Evolutionary conservation across 2,113 vertebrate species (phyloP).

Genomic region (Equus quagga): DNA sequence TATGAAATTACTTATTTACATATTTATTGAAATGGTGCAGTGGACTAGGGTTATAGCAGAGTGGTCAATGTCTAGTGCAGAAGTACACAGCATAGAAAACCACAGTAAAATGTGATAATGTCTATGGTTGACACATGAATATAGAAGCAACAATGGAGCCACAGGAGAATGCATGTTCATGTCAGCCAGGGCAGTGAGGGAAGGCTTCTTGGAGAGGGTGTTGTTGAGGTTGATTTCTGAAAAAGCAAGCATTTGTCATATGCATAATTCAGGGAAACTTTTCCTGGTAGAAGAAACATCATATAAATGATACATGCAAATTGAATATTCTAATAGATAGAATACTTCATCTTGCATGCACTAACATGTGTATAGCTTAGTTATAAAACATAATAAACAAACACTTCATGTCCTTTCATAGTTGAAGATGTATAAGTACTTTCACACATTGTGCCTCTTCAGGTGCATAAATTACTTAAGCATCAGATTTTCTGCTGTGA

Average conservation of each 20-base stretch:
- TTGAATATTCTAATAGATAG: neutral
- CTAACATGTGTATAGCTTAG: neutral
- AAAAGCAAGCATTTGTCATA: neutral
- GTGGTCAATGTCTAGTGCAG: neutral
- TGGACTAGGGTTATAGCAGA: neutral
- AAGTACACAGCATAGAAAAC: neutral
- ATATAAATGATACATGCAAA: neutral
- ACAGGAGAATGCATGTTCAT: neutral
- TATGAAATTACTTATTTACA: neutral
- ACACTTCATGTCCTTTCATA: neutral
- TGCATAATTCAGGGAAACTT: neutral
- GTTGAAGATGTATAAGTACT: neutral
- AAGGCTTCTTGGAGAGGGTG: neutral
- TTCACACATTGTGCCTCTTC: neutral
- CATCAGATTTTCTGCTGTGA: neutral
- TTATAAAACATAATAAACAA: neutral
- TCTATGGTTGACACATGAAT: neutral
- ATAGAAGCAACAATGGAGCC: fast-evolving
- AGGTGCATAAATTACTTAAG: neutral
- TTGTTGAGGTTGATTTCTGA: neutral
- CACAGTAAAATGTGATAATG: too few relatives aligned
- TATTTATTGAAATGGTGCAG: neutral
- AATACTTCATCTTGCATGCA: neutral
- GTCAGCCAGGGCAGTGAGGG: neutral
- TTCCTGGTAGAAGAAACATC: neutral